These are phyloP conservation scores for Isurus oxyrinchus DNA, from an alignment of 2,113 vertebrate species.

Conservation along the genomic window DNA sequence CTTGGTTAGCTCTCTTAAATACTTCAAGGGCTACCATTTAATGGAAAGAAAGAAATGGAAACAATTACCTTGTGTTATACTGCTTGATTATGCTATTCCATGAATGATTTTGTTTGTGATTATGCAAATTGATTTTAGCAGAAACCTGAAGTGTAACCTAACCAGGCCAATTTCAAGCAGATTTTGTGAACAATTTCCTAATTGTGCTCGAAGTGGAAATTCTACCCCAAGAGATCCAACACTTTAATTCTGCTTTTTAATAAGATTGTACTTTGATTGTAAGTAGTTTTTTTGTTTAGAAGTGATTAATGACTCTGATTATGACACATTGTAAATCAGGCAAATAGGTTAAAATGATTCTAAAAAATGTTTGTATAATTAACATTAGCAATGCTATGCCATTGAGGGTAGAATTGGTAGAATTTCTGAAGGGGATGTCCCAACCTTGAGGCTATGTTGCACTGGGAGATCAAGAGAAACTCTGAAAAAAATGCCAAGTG, in stretches of 20 bases:
- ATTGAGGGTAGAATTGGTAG: not conserved
- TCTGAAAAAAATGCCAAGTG: not conserved
- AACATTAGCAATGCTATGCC: not conserved
- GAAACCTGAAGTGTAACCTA: not conserved
- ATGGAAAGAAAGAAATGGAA: not conserved
- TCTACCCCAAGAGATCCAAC: not conserved
- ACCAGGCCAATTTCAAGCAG: not conserved
- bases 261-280: not conserved
- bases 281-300: not conserved
- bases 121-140: not conserved
- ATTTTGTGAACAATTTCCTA: too few species aligned
- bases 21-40: not conserved
- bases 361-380: not conserved
- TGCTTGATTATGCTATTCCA: not conserved
- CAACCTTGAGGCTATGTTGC: not conserved
- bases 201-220: not conserved
- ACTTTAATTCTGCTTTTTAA: not conserved
- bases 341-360: not conserved
- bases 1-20: not conserved
- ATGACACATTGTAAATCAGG: not conserved
- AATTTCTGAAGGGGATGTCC: not conserved
- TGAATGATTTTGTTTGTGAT: not conserved
- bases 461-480: not conserved
- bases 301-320: not conserved
- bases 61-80: not conserved